A percentile compares a stretch with the other conserved stretches of the same genome.
phyloP scores from a whole-genome alignment of 2,888 invertebrate species.

The Timema cristinae region DNA sequence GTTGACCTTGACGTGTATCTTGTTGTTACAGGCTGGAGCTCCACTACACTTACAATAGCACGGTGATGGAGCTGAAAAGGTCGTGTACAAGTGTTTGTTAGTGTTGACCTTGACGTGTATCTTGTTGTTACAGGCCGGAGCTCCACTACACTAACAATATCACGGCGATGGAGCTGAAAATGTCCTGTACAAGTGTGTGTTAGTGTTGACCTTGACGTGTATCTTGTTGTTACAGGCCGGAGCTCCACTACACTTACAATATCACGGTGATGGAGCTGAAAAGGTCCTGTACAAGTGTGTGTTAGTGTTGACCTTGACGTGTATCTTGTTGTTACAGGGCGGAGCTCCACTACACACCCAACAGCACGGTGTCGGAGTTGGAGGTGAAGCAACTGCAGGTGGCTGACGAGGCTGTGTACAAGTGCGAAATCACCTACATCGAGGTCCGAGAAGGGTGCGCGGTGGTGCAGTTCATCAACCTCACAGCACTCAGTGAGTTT shows the following conservation, averaged over 20 bases:
- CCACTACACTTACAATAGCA: no score
- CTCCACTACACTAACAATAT: no score
- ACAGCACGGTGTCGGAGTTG: conserved; percentile 62
- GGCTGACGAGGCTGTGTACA: conserved; percentile 73
- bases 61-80: no score
- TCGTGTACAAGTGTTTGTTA: no score
- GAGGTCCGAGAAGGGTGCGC: conserved; percentile 76
- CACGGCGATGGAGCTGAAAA: no score
- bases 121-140: no score
- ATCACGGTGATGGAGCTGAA: conserved; percentile 63
- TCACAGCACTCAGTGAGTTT: conserved; percentile 73
- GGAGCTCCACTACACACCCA: conserved; percentile 61
- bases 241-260: conserved; percentile 62
- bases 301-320: not conserved
- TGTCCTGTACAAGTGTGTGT: no score
- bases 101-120: no score
- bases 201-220: not conserved
- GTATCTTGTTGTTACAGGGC: conserved; percentile 52
- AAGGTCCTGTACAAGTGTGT: not conserved
- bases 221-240: conserved; percentile 54
- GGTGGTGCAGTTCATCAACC: conserved; percentile 74
- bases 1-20: no score
- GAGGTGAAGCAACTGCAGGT: conserved; percentile 64
- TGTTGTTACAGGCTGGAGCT: no score
- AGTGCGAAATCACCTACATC: conserved; percentile 78